Base-by-base conservation (phyloP, 2,113 vertebrate species). In the Sinocyclocheilus grahami region DNA sequence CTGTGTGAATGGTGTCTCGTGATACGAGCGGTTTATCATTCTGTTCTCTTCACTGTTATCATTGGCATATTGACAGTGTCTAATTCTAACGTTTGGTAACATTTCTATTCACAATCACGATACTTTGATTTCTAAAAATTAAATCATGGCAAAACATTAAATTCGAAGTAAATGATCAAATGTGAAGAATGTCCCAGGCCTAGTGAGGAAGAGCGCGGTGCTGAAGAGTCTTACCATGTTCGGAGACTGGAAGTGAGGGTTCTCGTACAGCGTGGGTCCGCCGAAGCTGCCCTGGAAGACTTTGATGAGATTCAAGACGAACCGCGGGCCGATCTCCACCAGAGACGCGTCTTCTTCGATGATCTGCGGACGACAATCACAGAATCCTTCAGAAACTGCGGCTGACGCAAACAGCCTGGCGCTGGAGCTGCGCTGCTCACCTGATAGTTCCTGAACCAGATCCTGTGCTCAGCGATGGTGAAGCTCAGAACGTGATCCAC, bases 401-500 rank as follows among this genome's bases (percentile, higher is more conserved):
- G 5, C 20, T n/a, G 20, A 16, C 20, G 2, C 20, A 16, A 10
- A n/a, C 20, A 22, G 0, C 58, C 2, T 0, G 1, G 10, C 20
- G 58, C 58, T 10, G 0, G 22, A 8, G 20, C 58, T 62, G 20
- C 22, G 20, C 58, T 62, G 20, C 87, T 92, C 87, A 99, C 98
- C 96, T 99, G 98, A 86, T 98, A 99, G 91, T 99, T 99, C 80
- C 98, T 95, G 93, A 99, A 99, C 98, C 98, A 99, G 90, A 99
- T 97, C 90, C 98, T 95, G 87, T 97, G 95, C 24, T 99, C 98
- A 78, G 95, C 91, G 58, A 99, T 82, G 1, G 95, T 95, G 90
- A 99, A 99, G 1, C 97, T 98, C 91, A 97, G 96, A 30, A 99
- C 95, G 0, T 99, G 98, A 87, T 99, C 98, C 11, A 99, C 97